Conservation (phyloP, 2,888 invertebrate genomes). For the Drosophila robusta region DNA sequence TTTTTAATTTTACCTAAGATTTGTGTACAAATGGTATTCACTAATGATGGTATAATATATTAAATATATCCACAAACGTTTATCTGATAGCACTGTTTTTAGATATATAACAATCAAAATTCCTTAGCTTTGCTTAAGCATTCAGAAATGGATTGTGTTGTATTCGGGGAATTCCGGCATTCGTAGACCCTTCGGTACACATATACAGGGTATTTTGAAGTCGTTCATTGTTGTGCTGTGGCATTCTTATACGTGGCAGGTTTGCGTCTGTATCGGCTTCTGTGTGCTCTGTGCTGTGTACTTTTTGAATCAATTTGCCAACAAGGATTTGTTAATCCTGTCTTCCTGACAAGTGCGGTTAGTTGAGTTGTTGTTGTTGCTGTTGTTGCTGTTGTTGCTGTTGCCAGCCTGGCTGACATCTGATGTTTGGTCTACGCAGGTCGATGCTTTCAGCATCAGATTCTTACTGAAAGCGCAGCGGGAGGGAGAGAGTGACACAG, state of each 20-base stretch:
- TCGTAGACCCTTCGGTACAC: too few species aligned
- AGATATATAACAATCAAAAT: too few species aligned
- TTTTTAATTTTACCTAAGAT: too few species aligned
- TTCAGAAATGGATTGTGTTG: too few species aligned
- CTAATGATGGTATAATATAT: too few species aligned
- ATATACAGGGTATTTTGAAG: conserved; percentile 22
- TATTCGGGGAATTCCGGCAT: too few species aligned
- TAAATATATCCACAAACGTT: too few species aligned
- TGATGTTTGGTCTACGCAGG: conserved; percentile 51
- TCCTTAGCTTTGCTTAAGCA: too few species aligned
- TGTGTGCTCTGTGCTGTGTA: conserved; percentile 57
- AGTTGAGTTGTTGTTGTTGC: conserved; percentile 70
- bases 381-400: conserved; percentile 51
- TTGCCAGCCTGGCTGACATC: conserved; percentile 54
- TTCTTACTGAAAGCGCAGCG: conserved; percentile 56
- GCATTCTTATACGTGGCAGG: conserved; percentile 17
- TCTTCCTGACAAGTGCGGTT: conserved; percentile 84
- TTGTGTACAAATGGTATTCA: too few species aligned
- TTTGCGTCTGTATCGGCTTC: conserved; percentile 33
- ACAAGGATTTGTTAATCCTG: conserved; percentile 84
- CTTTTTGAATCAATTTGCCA: conserved; percentile 83
- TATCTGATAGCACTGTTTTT: too few species aligned
- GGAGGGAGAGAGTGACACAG: background rate
- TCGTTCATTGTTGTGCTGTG: background rate
- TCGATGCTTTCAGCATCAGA: conserved; percentile 74